These are phyloP conservation scores for Serrognathus titanus DNA, from an alignment of 2,888 invertebrate genomes.

Conservation along the genomic window DNA sequence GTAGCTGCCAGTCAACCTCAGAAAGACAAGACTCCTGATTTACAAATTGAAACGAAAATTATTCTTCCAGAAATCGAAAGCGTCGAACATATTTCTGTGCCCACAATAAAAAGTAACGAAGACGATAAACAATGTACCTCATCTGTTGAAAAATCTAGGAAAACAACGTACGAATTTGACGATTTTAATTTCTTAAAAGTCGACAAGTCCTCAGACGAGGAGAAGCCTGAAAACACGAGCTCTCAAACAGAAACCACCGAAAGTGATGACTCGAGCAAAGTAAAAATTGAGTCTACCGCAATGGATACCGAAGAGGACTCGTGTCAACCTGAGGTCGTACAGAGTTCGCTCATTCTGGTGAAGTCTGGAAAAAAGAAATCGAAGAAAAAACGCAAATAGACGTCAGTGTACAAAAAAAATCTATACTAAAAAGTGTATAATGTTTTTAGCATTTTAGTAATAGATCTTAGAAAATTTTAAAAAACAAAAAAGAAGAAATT, in stretches of 20 bases:
- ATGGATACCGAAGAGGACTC: constrained; percentile 39
- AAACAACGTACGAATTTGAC: neutral
- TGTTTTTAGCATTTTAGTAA: too few relatives aligned
- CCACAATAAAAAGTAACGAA: neutral
- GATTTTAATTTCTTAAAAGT: constrained; percentile 31
- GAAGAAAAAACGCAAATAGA: constrained; percentile 62
- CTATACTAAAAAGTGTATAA: too few relatives aligned
- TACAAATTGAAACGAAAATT: too few relatives aligned
- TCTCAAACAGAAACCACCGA: constrained; percentile 57
- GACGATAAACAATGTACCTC: neutral
- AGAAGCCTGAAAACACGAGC: constrained; percentile 52
- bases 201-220: constrained; percentile 59
- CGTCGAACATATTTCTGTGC: too few relatives aligned
- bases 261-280: constrained; percentile 53
- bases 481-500: too few relatives aligned
- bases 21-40: constrained; percentile 44
- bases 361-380: constrained; percentile 55
- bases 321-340: constrained; percentile 34
- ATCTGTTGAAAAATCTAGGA: constrained; percentile 17
- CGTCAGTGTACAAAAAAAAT: neutral
- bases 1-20: constrained; percentile 47
- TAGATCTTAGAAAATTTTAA: too few relatives aligned
- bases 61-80: too few relatives aligned
- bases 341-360: constrained; percentile 26
- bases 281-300: constrained; percentile 48